These are phyloP conservation scores for Sturmia bella DNA, from an alignment of 2,888 invertebrate genomes.

Conservation along the genomic window DNA sequence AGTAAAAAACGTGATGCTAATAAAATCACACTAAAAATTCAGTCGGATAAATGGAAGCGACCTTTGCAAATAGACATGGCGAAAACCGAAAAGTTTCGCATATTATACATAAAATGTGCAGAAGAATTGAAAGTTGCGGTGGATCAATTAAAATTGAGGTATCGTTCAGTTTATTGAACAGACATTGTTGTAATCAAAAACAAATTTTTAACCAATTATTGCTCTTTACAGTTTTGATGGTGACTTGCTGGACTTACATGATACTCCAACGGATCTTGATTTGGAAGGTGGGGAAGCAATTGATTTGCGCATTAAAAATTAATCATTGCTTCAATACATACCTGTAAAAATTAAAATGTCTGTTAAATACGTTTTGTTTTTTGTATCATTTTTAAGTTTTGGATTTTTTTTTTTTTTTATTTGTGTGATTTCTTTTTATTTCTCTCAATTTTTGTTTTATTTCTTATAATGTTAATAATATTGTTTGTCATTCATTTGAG, in stretches of 20 bases:
- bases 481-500: too few species aligned
- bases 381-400: too few species aligned
- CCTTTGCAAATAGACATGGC: slow-evolving; percentile 75
- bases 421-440: too few species aligned
- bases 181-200: background rate
- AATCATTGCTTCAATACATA: background rate
- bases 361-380: too few species aligned
- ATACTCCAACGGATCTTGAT: slow-evolving; percentile 77
- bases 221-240: slow-evolving; percentile 77
- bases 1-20: slow-evolving; percentile 69
- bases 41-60: slow-evolving; percentile 76
- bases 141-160: slow-evolving; percentile 70
- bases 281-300: slow-evolving; percentile 79
- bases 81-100: slow-evolving; percentile 75
- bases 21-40: slow-evolving; percentile 77
- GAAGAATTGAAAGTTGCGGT: slow-evolving; percentile 76
- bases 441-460: too few species aligned
- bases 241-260: slow-evolving; percentile 74
- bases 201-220: background rate
- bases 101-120: slow-evolving; percentile 77
- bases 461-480: too few species aligned
- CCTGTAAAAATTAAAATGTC: too few species aligned
- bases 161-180: slow-evolving; percentile 3
- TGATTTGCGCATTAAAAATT: slow-evolving; percentile 74
- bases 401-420: too few species aligned